Evolutionary conservation across 2,113 vertebrate genomes (phyloP).

Genomic region (Mirounga angustirostris): DNA sequence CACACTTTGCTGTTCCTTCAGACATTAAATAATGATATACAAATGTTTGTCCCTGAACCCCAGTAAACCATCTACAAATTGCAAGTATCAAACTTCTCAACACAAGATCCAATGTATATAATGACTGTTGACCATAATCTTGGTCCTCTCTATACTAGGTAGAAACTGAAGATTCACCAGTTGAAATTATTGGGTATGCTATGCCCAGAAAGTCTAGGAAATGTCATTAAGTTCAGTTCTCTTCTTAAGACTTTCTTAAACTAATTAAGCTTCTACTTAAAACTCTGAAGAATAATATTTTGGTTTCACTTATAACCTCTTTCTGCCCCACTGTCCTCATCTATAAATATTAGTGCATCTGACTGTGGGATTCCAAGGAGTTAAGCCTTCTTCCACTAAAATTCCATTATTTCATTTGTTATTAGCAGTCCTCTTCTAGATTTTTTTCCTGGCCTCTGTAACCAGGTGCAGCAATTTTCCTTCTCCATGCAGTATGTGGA

Average conservation of each 20-base stretch:
- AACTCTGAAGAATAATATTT: slow-evolving; percentile 61
- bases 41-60: not conserved
- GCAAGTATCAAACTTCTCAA: not conserved
- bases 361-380: not conserved
- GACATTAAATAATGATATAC: not conserved
- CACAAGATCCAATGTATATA: not conserved
- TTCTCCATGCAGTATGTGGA: not conserved
- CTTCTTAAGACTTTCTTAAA: slow-evolving; percentile 57
- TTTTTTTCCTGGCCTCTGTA: not conserved
- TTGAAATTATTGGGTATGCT: slow-evolving; percentile 39
- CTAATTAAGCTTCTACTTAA: slow-evolving; percentile 57
- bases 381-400: slow-evolving; percentile 6
- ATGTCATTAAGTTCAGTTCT: not conserved
- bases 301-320: slow-evolving; percentile 56
- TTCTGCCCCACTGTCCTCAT: slow-evolving; percentile 19
- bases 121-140: not conserved
- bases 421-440: not conserved
- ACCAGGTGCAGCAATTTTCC: not conserved
- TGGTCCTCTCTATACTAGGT: not conserved
- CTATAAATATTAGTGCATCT: slow-evolving; percentile 44
- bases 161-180: not conserved
- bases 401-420: not conserved
- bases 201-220: slow-evolving; percentile 7
- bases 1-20: not conserved
- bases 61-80: not conserved